A percentile compares a stretch with the other conserved stretches of the same genome.
Evolutionary conservation across 2,113 vertebrate species (phyloP).

Genomic region (Tragulus kanchil): DNA sequence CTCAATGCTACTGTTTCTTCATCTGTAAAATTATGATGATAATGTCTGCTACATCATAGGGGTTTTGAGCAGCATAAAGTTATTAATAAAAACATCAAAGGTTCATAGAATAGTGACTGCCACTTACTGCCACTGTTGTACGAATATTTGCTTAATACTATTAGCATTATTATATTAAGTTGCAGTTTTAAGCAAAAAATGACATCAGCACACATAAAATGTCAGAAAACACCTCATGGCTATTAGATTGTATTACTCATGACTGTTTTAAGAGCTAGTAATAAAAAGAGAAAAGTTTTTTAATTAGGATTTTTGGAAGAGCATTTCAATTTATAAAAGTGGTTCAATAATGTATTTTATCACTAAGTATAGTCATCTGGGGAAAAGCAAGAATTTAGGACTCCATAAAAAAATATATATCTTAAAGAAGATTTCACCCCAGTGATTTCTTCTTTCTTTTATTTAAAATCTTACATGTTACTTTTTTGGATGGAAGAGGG

Average conservation of each 20-base stretch:
- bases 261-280: neutral
- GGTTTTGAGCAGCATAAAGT: neutral
- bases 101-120: neutral
- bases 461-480: neutral
- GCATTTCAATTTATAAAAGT: neutral
- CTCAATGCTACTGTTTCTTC: neutral
- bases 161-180: neutral
- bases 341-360: neutral
- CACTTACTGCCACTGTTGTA: neutral
- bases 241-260: neutral
- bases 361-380: neutral
- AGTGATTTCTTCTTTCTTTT: neutral
- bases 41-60: neutral
- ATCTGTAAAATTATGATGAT: neutral
- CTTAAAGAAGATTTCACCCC: neutral
- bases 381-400: neutral
- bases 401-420: neutral
- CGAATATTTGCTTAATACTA: neutral
- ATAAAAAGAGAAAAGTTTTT: neutral
- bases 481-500: neutral
- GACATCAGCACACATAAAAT: neutral
- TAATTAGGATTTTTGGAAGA: neutral
- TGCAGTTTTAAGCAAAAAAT: constrained; percentile 37
- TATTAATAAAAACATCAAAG: neutral
- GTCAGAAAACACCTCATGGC: neutral